Evolutionary conservation across 2,888 invertebrate genomes (phyloP).

Genomic region (Diarsia rubi): DNA sequence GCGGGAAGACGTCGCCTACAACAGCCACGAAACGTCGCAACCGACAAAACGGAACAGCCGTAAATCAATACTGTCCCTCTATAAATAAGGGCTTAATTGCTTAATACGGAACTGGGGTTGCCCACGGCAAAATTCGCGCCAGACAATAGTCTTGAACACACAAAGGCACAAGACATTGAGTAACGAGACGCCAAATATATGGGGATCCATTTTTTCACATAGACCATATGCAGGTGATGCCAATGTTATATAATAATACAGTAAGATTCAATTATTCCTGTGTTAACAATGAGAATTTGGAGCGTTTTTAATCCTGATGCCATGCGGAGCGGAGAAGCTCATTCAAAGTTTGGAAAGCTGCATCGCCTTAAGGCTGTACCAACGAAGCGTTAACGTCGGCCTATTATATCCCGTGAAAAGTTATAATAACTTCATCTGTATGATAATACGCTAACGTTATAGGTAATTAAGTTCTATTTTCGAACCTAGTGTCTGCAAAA

Average conservation of each 20-base stretch:
- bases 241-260: conserved; percentile 82
- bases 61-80: conserved; percentile 83
- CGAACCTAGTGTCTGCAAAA: conserved; percentile 46
- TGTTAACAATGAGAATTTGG: conserved; percentile 83
- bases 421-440: conserved; percentile 62
- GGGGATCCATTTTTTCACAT: conserved; percentile 82
- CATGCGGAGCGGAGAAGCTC: conserved; percentile 70
- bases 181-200: conserved; percentile 86
- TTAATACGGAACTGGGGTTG: conserved; percentile 76
- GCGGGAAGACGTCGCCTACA: conserved; percentile 78
- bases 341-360: conserved; percentile 63
- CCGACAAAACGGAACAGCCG: conserved; percentile 70
- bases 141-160: conserved; percentile 81
- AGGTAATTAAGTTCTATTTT: conserved; percentile 57
- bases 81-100: conserved; percentile 86
- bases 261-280: conserved; percentile 87
- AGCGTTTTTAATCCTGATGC: conserved; percentile 82
- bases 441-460: conserved; percentile 59
- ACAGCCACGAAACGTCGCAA: conserved; percentile 73
- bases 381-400: conserved; percentile 52
- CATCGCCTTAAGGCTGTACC: conserved; percentile 61
- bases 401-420: conserved; percentile 54
- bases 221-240: conserved; percentile 86
- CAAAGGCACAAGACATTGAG: conserved; percentile 86
- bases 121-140: conserved; percentile 72